These are phyloP conservation scores for Semaprochilodus insignis DNA, from an alignment of 2,797 vertebrate species.

Conservation along the genomic window DNA sequence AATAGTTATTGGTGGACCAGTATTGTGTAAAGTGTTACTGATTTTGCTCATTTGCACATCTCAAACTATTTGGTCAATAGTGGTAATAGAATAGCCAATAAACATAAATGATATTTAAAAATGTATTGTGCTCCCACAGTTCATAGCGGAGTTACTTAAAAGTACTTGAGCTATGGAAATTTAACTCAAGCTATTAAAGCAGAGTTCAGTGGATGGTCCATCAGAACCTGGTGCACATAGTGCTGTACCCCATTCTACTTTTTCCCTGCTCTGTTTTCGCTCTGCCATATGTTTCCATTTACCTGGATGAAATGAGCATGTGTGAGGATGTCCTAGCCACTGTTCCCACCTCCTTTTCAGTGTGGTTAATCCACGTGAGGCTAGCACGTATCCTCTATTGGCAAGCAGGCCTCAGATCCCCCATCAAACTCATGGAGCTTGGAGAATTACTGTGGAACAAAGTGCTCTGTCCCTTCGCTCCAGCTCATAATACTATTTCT, in stretches of 20 bases:
- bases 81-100: background rate
- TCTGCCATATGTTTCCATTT: slow-evolving; percentile 81
- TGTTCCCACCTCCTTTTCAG: slow-evolving; percentile 68
- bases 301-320: slow-evolving; percentile 72
- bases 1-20: too few species aligned
- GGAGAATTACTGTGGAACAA: slow-evolving; percentile 20
- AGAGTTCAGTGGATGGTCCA: background rate
- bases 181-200: background rate
- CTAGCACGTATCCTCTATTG: slow-evolving; percentile 9
- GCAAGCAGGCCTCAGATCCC: background rate
- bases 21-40: too few species aligned
- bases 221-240: background rate
- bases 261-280: slow-evolving; percentile 34
- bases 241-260: slow-evolving; percentile 4
- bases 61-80: too few species aligned
- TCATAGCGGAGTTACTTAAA: background rate
- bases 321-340: slow-evolving; percentile 64
- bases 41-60: too few species aligned
- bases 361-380: slow-evolving; percentile 68
- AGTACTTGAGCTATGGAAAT: background rate
- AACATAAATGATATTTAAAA: background rate
- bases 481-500: slow-evolving; percentile 1
- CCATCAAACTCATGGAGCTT: slow-evolving; percentile 7
- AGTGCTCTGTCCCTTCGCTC: slow-evolving; percentile 4
- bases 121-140: background rate